Percentiles rank a stretch among this genome's conserved stretches.
phyloP scores from a whole-genome alignment of 1,140 invertebrate species.

The Drosophila cardini region DNA sequence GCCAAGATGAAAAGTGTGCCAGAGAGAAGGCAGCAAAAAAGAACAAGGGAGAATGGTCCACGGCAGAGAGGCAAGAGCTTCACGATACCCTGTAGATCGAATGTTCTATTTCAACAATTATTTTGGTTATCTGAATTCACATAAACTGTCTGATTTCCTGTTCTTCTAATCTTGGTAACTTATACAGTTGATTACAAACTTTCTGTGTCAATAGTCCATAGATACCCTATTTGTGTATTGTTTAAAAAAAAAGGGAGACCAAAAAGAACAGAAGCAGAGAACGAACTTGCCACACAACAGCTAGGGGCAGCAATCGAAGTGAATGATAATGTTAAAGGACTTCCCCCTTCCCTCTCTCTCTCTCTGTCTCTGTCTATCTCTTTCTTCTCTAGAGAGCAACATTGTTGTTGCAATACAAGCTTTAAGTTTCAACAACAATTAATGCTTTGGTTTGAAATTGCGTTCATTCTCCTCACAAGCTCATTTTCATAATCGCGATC shows the following conservation, averaged over 20 bases:
- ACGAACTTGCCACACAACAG: conserved; percentile 1
- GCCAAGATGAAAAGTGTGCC: conserved; percentile 59
- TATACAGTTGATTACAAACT: too few species aligned
- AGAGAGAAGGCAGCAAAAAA: conserved; percentile 8
- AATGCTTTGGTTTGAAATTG: conserved; percentile 23
- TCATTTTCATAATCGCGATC: too few species aligned
- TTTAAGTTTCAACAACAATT: conserved; percentile 46
- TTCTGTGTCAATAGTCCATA: too few species aligned
- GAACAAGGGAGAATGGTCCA: background rate
- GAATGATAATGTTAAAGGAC: conserved; percentile 25
- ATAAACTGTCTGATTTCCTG: too few species aligned
- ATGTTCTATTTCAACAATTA: too few species aligned
- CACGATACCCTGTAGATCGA: too few species aligned
- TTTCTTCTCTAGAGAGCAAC: background rate
- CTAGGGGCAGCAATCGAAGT: conserved; percentile 28
- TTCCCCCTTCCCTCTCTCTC: background rate
- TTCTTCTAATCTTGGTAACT: too few species aligned
- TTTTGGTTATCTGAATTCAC: too few species aligned
- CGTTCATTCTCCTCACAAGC: too few species aligned
- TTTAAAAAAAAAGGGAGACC: too few species aligned
- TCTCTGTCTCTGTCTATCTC: conserved; percentile 1
- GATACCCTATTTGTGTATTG: background rate
- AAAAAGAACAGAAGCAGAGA: conserved; percentile 1
- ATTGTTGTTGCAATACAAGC: conserved; percentile 14
- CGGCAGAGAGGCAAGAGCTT: too few species aligned